Percentiles rank a stretch among this genome's conserved stretches.
These are phyloP conservation scores for Panulirus ornatus DNA, from an alignment of 1,140 invertebrate genomes.

Conservation along the genomic window DNA sequence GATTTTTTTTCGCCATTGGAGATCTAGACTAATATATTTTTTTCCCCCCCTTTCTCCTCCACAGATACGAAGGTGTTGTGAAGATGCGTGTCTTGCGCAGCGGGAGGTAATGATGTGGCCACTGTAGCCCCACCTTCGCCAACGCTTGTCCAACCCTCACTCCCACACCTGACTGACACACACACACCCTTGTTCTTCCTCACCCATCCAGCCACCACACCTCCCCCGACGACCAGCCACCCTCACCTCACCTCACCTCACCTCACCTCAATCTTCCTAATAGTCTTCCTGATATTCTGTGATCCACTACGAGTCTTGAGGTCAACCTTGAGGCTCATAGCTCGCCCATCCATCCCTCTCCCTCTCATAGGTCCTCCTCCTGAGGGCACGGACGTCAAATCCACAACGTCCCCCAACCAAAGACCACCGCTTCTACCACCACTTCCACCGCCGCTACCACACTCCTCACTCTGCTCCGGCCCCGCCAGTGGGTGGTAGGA, in stretches of 20 bases:
- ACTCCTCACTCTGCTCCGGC: background rate
- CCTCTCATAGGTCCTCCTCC: too few relatives aligned
- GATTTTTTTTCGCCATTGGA: background rate
- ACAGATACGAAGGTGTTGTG: background rate
- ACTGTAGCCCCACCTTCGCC: background rate
- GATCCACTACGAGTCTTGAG: too few relatives aligned
- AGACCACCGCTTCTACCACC: background rate
- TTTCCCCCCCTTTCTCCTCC: background rate
- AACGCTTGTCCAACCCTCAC: background rate
- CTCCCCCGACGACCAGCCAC: background rate
- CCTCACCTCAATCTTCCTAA: too few relatives aligned
- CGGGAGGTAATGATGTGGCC: constrained; percentile 9
- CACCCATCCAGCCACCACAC: background rate
- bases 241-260: background rate
- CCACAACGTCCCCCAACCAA: too few relatives aligned
- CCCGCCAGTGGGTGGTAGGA: too few relatives aligned
- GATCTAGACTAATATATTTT: background rate
- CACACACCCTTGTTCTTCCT: background rate
- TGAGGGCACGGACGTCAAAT: too few relatives aligned
- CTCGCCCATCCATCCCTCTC: too few relatives aligned
- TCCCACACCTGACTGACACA: background rate
- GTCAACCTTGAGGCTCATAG: too few relatives aligned
- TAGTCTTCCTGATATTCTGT: too few relatives aligned
- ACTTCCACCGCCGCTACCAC: background rate
- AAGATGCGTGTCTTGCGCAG: background rate